Conservation (phyloP, 2,113 vertebrate species). For the Notothenia coriiceps region DNA sequence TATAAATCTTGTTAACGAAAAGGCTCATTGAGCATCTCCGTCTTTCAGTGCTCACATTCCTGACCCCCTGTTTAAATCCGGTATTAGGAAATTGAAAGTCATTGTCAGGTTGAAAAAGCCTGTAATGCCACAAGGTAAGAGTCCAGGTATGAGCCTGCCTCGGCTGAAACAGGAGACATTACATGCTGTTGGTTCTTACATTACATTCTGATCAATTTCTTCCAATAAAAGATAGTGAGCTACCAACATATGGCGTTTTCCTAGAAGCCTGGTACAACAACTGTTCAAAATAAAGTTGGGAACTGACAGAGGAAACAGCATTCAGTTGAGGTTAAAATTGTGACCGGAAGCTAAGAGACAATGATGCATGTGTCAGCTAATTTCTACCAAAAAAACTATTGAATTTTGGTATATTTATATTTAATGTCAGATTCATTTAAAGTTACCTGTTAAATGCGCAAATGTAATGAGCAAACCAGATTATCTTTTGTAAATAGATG, state of each 20-base stretch:
- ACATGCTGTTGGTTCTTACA: neutral
- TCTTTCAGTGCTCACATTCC: conserved; percentile 74
- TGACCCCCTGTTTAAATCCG: conserved; percentile 63
- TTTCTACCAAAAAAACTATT: too few species aligned
- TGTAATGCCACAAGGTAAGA: conserved; percentile 34
- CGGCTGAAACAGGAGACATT: neutral
- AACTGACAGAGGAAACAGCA: neutral
- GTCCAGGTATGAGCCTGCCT: conserved; percentile 13
- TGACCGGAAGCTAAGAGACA: conserved; percentile 8
- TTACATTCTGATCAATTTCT: neutral
- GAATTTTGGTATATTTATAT: neutral
- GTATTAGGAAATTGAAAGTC: conserved; percentile 55
- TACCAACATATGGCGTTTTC: neutral
- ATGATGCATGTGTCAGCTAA: neutral
- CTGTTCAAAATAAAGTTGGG: neutral
- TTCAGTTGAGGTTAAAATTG: neutral
- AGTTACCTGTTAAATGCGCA: neutral
- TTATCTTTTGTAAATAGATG: too few species aligned
- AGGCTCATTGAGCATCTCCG: conserved; percentile 29
- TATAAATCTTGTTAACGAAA: conserved; percentile 28
- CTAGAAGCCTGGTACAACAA: too few species aligned
- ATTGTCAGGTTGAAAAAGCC: conserved; percentile 31
- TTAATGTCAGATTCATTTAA: neutral
- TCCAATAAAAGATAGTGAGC: neutral
- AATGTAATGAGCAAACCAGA: neutral